A percentile compares a stretch with the other conserved stretches of the same genome.
Evolutionary conservation across 2,113 vertebrate genomes (phyloP).

Genomic region (Butorides virescens): DNA sequence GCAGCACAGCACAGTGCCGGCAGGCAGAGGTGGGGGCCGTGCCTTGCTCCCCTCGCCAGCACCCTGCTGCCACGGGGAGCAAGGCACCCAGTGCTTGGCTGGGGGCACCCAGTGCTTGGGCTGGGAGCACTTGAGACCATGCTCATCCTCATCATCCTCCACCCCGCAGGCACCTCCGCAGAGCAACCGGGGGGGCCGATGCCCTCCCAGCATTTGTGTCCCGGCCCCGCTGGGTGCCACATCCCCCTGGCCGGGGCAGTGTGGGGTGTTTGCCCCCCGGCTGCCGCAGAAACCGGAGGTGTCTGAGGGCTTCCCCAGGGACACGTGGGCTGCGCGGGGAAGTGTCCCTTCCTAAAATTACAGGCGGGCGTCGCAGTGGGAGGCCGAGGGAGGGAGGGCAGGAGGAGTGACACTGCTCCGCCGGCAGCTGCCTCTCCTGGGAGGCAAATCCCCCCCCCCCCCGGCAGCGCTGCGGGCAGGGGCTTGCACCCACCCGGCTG

Average conservation of each 20-base stretch:
- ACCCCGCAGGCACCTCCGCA: not conserved
- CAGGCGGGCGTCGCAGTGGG: fast-evolving
- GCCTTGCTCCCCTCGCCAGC: not conserved
- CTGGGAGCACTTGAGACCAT: not conserved
- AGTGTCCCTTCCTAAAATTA: not conserved
- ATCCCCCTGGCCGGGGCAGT: fast-evolving
- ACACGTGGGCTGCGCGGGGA: not conserved
- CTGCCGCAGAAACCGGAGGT: not conserved
- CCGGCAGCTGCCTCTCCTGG: not conserved
- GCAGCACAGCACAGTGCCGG: not conserved
- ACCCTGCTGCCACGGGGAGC: not conserved
- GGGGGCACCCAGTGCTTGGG: fast-evolving
- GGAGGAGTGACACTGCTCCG: not conserved
- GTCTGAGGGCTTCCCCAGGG: not conserved
- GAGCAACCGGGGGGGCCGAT: not conserved
- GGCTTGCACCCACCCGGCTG: not conserved
- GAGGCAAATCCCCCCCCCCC: not conserved
- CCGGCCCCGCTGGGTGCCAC: fast-evolving
- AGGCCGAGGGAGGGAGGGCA: not conserved
- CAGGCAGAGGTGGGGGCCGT: not conserved
- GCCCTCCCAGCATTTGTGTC: not conserved
- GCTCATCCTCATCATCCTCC: not conserved
- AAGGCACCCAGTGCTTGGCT: not conserved
- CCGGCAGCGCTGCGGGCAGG: fast-evolving
- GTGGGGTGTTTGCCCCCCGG: not conserved